Base-by-base conservation (phyloP, 2,113 vertebrate genomes). In the Etheostoma cragini region DNA sequence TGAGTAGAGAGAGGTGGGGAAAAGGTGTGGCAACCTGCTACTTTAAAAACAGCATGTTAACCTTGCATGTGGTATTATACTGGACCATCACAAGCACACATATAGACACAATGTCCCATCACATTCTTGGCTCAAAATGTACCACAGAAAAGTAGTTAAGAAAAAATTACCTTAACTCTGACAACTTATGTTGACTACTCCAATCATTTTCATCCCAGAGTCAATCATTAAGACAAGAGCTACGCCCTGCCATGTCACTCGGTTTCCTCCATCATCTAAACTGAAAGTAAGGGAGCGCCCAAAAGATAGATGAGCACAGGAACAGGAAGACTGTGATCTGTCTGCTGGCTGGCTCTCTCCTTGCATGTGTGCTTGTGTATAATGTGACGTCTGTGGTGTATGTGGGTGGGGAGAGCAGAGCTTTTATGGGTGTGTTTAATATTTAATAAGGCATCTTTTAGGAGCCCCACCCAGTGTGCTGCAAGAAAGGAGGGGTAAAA, bases 361-460 rank as follows among this genome's bases (percentile, higher is more conserved):
- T 62, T 56, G 57, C 62, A 61, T 30, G 61, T 86, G 66, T 72
- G 72, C 10, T 8, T 68, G 62, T 67, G 57, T 68, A 64, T 50
- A 42, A 46, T 54, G 11, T 57, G 68, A 56, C 46, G 54, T 35
- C 77, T 68, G 67, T 49, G 52, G 56, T 47, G 62, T 45, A 70
- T 78, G 76, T 84, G 87, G 72, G 90, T 72, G 85, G 85, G 61
- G 85, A 82, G 78, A 84, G 67, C 64, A 57, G 58, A 80, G 57
- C 30, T 62, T 89, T 87, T 53, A 71, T 70, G 82, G 80, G 74
- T 73, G 69, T 1, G 33, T 89, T 90, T 84, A 92, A 93, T 93
- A 93, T 87, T 93, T 92, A 78, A 93, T 90, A 53, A 72, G 69
- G 87, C 77, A 45, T 82, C 83, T 85, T 89, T 87, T n/a, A 87